Conservation (phyloP, 2,797 vertebrate genomes). For the Rhodeus uyekii region DNA sequence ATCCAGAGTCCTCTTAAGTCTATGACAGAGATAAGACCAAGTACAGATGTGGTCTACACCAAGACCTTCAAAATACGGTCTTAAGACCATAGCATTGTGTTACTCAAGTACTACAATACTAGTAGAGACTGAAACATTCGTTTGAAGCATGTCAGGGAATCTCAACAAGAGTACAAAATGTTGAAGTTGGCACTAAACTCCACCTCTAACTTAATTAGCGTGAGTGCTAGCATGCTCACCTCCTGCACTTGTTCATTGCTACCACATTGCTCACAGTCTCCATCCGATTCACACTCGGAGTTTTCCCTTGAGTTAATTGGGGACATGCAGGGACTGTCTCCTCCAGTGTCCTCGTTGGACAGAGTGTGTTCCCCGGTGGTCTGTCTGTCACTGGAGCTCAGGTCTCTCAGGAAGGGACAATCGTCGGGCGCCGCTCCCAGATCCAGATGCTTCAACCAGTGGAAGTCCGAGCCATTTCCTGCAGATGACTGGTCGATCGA, state of each 20-base stretch:
- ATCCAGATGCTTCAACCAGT: slow-evolving; percentile 88
- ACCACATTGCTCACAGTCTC: slow-evolving; percentile 80
- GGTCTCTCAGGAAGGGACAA: slow-evolving; percentile 91
- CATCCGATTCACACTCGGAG: slow-evolving; percentile 90
- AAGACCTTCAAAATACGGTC: too few relatives aligned
- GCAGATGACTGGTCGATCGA: slow-evolving; percentile 73
- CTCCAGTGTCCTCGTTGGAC: slow-evolving; percentile 75
- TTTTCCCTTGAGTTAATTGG: slow-evolving; percentile 89
- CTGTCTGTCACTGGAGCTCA: slow-evolving; percentile 76
- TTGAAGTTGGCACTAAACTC: neutral
- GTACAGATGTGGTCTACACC: too few relatives aligned
- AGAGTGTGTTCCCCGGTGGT: slow-evolving; percentile 69
- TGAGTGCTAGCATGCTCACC: slow-evolving; percentile 71
- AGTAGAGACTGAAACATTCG: neutral
- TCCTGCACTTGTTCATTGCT: slow-evolving; percentile 88
- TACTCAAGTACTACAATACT: too few relatives aligned
- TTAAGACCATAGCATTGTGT: too few relatives aligned
- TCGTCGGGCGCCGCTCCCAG: slow-evolving; percentile 84
- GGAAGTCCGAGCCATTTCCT: slow-evolving; percentile 86
- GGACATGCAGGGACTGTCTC: slow-evolving; percentile 82
- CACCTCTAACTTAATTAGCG: neutral
- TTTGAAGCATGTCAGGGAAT: neutral
- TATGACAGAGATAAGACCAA: too few relatives aligned
- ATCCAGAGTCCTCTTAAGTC: too few relatives aligned
- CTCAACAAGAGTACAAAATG: neutral